Base-by-base conservation (phyloP, 2,113 vertebrate genomes). In the Chaenocephalus aceratus region DNA sequence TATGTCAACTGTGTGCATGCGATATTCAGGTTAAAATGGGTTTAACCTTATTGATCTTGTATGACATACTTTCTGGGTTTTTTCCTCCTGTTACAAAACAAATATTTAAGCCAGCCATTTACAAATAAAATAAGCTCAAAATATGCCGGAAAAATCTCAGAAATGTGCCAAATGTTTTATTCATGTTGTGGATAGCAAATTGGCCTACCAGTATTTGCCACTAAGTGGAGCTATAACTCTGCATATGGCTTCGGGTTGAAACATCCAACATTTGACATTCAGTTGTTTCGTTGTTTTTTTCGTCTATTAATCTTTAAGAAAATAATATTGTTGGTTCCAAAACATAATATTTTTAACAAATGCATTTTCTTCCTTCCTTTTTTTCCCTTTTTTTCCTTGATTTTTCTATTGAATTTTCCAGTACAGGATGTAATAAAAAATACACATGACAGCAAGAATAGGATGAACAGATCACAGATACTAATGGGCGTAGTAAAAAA, bases 181-280 rank as follows among this genome's bases (percentile, higher is more conserved):
- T 62, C 10, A 58, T 48, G 12, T 3, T 21, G 4, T 3, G 61
- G 13, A 7, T 0, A 1, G 36, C 72, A 81, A 59, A 63, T 73
- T 41, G 36, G 36, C 36, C 36, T 41, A 68, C 72, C 46, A 13
- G 3, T 2, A 23, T 75, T 52, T n/a, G 70, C n/a, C 91, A 87
- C 89, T 79, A 61, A 1, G 87, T 52, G 89, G 87, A 0, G 79
- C 77, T 86, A 70, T 14, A 87, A 44, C 74, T 67, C 46, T 49
- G 36, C 63, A 15, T 70, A 30, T 73, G 30, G 30, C 30, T 30
- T 30, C 30, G 30, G 23, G 10, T 26, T 15, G 45, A 36, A 41
- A 23, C 72, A n/a, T 1, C 8, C 13, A 36, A 61, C 41, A 18
- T 18, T 63, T 56, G 0, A 56, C 18, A 48, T 36, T 41, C 36